Percentiles rank a stretch among this genome's conserved stretches.
These are phyloP conservation scores for Neodiprion lecontei DNA, from an alignment of 1,140 invertebrate genomes.

Conservation along the genomic window DNA sequence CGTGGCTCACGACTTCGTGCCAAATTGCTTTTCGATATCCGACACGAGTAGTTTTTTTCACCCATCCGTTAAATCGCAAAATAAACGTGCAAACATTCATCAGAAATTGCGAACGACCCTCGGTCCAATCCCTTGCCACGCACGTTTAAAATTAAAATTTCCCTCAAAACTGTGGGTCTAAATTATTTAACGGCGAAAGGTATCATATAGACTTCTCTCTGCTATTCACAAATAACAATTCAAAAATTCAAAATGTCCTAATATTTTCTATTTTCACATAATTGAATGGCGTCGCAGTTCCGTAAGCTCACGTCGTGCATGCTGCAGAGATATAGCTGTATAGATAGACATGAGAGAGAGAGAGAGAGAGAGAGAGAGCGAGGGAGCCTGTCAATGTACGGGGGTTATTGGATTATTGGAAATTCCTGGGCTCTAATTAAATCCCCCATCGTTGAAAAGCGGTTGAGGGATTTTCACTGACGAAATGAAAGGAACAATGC, in stretches of 20 bases:
- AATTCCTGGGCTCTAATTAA: slow-evolving; percentile 14
- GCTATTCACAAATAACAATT: neutral
- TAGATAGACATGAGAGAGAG: too few species aligned
- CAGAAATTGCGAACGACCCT: neutral
- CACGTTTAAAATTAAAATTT: too few species aligned
- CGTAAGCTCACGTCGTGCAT: neutral
- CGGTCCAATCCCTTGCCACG: neutral
- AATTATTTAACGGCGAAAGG: neutral
- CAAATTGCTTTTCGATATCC: slow-evolving; percentile 4
- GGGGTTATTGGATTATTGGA: slow-evolving; percentile 18
- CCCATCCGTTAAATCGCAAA: neutral
- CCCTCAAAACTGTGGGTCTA: too few species aligned
- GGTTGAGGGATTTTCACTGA: neutral
- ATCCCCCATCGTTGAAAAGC: neutral
- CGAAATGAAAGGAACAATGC: neutral
- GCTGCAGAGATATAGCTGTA: neutral
- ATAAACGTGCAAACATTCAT: neutral
- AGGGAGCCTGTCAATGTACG: neutral
- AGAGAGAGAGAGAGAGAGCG: too few species aligned
- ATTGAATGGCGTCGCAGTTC: neutral
- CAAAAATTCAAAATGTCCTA: neutral
- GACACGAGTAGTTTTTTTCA: neutral
- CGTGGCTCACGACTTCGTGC: neutral
- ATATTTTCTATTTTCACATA: neutral
- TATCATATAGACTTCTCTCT: neutral